phyloP scores from a whole-genome alignment of 2,888 invertebrate genomes.

The Dryadula phaetusa region DNA sequence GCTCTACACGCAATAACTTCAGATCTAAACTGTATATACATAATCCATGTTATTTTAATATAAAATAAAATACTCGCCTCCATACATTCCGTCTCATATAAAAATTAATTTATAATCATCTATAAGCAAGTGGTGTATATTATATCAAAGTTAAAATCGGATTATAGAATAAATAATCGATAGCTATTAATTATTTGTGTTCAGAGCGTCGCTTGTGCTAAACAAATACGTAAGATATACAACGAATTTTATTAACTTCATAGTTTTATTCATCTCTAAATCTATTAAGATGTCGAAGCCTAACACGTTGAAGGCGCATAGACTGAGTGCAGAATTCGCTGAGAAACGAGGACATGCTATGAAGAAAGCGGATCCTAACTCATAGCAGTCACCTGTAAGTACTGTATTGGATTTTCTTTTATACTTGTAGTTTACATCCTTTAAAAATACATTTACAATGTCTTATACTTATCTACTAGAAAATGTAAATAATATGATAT shows the following conservation, averaged over 20 bases:
- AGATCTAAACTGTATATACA: constrained; percentile 77
- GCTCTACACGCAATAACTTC: constrained; percentile 77
- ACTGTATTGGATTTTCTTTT: constrained; percentile 37
- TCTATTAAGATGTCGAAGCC: constrained; percentile 76
- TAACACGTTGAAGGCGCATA: constrained; percentile 77
- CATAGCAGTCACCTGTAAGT: constrained; percentile 83
- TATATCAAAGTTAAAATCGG: constrained; percentile 36
- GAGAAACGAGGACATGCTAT: constrained; percentile 73
- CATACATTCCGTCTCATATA: constrained; percentile 73
- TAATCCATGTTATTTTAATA: constrained; percentile 70
- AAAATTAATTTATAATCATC: constrained; percentile 35
- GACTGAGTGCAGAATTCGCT: constrained; percentile 79
- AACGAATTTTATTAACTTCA: constrained; percentile 54
- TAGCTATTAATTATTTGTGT: constrained; percentile 82
- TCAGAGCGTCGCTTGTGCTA: constrained; percentile 65
- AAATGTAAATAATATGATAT: not conserved
- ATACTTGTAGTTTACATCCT: constrained; percentile 1
- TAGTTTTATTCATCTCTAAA: constrained; percentile 50
- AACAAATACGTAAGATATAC: constrained; percentile 54
- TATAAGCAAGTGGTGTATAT: constrained; percentile 31
- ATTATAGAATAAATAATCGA: constrained; percentile 73
- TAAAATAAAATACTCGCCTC: constrained; percentile 67
- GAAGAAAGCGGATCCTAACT: constrained; percentile 75
- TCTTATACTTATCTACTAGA: not conserved
- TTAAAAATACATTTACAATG: not conserved